Conservation (phyloP, 2,888 invertebrate species). For the Spicauda simplicius region DNA sequence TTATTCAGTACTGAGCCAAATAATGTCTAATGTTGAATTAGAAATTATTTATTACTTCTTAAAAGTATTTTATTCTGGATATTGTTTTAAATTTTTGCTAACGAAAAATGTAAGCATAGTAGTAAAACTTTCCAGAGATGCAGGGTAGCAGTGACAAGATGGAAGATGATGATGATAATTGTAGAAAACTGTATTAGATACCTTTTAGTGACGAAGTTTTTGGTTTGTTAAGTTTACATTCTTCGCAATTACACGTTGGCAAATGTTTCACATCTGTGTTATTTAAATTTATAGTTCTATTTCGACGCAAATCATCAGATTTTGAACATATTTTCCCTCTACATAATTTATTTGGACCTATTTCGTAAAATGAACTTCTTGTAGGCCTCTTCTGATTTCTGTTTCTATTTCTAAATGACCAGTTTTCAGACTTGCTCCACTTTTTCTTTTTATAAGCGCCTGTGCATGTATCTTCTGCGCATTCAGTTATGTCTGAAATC, state of each 20-base stretch:
- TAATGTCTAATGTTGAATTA: too few relatives aligned
- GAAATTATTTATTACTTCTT: too few relatives aligned
- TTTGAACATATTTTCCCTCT: constrained; percentile 9
- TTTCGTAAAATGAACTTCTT: constrained; percentile 25
- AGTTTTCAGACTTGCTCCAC: constrained; percentile 40
- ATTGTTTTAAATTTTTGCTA: too few relatives aligned
- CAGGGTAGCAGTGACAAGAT: too few relatives aligned
- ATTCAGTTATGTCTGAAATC: constrained; percentile 37
- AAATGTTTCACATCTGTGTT: background rate
- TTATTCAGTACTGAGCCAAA: too few relatives aligned
- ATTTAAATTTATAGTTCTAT: background rate
- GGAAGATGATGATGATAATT: too few relatives aligned
- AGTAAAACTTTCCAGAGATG: too few relatives aligned
- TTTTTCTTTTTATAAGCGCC: constrained; percentile 16
- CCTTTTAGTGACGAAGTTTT: background rate
- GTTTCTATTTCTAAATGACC: constrained; percentile 8
- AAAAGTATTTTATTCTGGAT: too few relatives aligned
- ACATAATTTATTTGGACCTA: constrained; percentile 15
- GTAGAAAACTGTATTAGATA: too few relatives aligned
- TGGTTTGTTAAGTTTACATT: too few relatives aligned
- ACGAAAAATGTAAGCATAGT: too few relatives aligned
- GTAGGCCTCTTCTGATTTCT: constrained; percentile 2
- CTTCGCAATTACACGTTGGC: too few relatives aligned
- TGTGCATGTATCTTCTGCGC: constrained; percentile 39
- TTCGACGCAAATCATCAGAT: constrained; percentile 1